Percentiles rank a stretch among this genome's conserved stretches.
These are phyloP conservation scores for Heteromurus nitidus DNA, from an alignment of 2,888 invertebrate genomes.

Conservation along the genomic window DNA sequence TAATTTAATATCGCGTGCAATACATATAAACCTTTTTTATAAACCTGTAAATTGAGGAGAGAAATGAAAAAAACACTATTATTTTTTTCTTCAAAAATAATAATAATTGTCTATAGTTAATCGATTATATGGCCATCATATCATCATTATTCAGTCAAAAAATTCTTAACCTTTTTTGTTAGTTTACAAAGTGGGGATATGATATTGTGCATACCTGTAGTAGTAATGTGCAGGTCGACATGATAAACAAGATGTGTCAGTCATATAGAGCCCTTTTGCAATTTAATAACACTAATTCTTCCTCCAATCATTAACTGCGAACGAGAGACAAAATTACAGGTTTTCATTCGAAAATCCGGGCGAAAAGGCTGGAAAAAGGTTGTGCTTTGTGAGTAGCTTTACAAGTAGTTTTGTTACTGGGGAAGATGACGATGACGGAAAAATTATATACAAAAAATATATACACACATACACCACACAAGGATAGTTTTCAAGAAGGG, in stretches of 20 bases:
- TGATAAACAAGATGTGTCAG: slow-evolving; percentile 61
- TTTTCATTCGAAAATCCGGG: slow-evolving; percentile 68
- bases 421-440: slow-evolving; percentile 9
- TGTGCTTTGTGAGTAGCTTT: slow-evolving; percentile 59
- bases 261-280: no score
- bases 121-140: slow-evolving; percentile 42
- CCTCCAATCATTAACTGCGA: slow-evolving; percentile 63
- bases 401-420: slow-evolving; percentile 62
- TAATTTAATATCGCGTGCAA: slow-evolving; percentile 48
- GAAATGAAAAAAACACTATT: no score
- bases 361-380: slow-evolving; percentile 70
- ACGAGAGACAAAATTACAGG: slow-evolving; percentile 71
- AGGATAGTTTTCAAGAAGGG: slow-evolving; percentile 33
- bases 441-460: slow-evolving; percentile 16
- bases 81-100: slow-evolving; percentile 20
- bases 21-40: no score
- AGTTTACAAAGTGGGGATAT: no score
- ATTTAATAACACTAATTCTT: slow-evolving; percentile 41
- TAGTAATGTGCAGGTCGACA: slow-evolving; percentile 14
- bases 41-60: no score
- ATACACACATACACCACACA: not conserved
- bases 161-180: no score
- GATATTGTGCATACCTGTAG: not conserved
- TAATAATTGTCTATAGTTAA: slow-evolving; percentile 57
- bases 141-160: not conserved